phyloP scores from a whole-genome alignment of 2,888 invertebrate species.

The Calliphora vomitoria region DNA sequence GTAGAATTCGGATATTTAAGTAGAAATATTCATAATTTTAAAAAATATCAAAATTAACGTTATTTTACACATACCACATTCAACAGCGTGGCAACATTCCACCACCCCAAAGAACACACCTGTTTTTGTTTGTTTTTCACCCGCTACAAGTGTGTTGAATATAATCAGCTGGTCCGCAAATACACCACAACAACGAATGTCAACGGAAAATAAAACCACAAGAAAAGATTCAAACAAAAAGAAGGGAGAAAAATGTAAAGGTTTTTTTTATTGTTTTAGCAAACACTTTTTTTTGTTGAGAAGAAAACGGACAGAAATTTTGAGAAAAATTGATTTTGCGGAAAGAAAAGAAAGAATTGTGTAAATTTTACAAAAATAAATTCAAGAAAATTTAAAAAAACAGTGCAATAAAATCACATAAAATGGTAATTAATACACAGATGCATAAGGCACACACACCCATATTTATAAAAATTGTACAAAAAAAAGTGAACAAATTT shows the following conservation, averaged over 20 bases:
- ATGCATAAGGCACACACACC: neutral
- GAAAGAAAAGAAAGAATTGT: constrained; percentile 43
- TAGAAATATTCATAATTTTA: too few species aligned
- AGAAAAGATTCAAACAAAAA: constrained; percentile 24
- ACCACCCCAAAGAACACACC: neutral
- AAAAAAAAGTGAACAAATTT: constrained; percentile 7
- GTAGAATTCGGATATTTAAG: too few species aligned
- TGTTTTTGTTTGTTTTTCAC: constrained; percentile 37
- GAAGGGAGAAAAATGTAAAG: constrained; percentile 23
- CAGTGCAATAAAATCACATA: constrained; percentile 36
- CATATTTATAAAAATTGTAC: neutral
- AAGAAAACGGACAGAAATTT: constrained; percentile 56
- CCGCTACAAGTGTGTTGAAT: constrained; percentile 69
- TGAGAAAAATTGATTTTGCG: constrained; percentile 69
- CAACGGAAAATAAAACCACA: constrained; percentile 39
- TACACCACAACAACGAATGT: constrained; percentile 47
- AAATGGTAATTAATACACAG: constrained; percentile 16
- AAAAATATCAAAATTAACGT: neutral
- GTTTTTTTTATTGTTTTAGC: constrained; percentile 55
- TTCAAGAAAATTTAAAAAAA: constrained; percentile 13
- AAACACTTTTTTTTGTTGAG: constrained; percentile 56
- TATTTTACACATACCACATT: neutral
- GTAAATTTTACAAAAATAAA: constrained; percentile 41
- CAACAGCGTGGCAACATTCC: neutral
- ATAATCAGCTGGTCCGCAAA: constrained; percentile 27